Conservation (phyloP, 1,140 invertebrate genomes). For the Luehdorfia chinensis region DNA sequence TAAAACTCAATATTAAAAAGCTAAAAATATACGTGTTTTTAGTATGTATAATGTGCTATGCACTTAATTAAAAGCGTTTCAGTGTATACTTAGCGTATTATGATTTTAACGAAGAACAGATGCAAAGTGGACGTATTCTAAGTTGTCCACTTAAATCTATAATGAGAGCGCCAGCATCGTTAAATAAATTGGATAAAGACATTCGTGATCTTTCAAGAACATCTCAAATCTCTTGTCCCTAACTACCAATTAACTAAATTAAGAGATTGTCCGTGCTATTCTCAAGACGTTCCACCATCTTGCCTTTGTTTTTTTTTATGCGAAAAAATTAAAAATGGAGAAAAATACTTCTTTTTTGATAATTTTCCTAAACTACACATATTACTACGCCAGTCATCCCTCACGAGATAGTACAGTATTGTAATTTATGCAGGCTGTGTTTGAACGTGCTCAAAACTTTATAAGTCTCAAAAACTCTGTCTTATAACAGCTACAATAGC, state of each 20-base stretch:
- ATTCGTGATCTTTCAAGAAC: conserved; percentile 72
- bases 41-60: too few relatives aligned
- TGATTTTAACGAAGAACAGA: conserved; percentile 44
- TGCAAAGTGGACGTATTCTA: conserved; percentile 38
- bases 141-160: conserved; percentile 60
- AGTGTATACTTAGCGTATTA: too few relatives aligned
- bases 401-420: too few relatives aligned
- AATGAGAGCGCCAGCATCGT: conserved; percentile 71
- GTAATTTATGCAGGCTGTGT: too few relatives aligned
- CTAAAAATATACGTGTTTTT: too few relatives aligned
- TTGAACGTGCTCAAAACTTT: too few relatives aligned
- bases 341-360: conserved; percentile 2
- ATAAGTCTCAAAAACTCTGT: too few relatives aligned
- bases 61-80: too few relatives aligned
- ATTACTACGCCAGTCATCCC: too few relatives aligned
- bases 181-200: conserved; percentile 77
- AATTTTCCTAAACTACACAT: too few relatives aligned
- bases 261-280: conserved; percentile 71
- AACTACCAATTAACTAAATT: conserved; percentile 75
- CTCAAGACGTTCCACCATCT: conserved; percentile 39
- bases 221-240: conserved; percentile 66
- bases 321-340: not conserved
- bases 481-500: too few relatives aligned
- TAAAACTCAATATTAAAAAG: too few relatives aligned
- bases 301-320: conserved; percentile 4